phyloP scores from a whole-genome alignment of 2,113 vertebrate species.

The Lasiurus cinereus region DNA sequence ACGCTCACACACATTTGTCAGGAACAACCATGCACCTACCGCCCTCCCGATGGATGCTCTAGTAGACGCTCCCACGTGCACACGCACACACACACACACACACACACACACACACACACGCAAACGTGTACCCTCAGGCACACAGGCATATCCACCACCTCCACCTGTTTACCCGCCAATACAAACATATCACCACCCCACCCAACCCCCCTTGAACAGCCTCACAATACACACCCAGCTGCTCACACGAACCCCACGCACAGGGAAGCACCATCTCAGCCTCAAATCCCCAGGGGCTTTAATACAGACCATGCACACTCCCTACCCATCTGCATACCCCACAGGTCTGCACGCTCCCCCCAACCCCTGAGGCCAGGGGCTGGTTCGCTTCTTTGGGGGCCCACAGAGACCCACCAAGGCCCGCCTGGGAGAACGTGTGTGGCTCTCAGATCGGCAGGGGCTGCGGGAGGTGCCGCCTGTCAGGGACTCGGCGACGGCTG shows the following conservation, averaged over 20 bases:
- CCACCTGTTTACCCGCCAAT: background rate
- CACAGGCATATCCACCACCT: background rate
- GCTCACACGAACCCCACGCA: background rate
- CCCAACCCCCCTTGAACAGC: background rate
- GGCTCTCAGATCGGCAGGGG: background rate
- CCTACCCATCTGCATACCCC: background rate
- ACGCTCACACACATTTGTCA: background rate
- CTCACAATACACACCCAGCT: background rate
- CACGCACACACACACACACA: background rate
- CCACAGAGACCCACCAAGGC: background rate
- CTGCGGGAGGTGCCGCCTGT: background rate
- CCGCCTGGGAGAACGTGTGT: accelerated
- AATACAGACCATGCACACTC: background rate
- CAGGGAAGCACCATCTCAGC: too few species aligned
- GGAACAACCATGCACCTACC: background rate
- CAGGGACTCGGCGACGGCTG: background rate
- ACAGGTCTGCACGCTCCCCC: too few species aligned
- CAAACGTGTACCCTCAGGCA: background rate
- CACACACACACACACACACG: background rate
- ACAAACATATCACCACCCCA: background rate
- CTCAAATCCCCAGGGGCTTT: background rate
- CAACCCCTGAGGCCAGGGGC: background rate
- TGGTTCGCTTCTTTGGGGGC: background rate
- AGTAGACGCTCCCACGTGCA: background rate
- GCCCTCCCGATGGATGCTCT: accelerated